Percentiles rank a stretch among this genome's conserved stretches.
These are phyloP conservation scores for Raja brachyura DNA, from an alignment of 2,113 vertebrate species.

Conservation along the genomic window DNA sequence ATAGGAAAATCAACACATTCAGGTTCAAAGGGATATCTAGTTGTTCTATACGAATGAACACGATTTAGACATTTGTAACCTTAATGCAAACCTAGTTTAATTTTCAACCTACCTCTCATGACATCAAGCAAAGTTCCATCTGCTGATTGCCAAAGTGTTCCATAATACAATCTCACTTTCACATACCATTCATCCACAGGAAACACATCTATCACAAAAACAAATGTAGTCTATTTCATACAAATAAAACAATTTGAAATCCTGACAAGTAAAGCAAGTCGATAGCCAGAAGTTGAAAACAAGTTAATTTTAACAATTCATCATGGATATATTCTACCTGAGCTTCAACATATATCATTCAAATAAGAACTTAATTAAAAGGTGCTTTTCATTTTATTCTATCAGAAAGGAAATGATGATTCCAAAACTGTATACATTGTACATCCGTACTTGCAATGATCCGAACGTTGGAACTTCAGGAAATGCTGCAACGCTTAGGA, in stretches of 20 bases:
- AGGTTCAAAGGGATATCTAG: neutral
- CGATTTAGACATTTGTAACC: neutral
- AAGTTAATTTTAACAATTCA: neutral
- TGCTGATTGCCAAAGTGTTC: neutral
- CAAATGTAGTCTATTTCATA: neutral
- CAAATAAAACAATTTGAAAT: neutral
- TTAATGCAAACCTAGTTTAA: neutral
- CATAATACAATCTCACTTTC: neutral
- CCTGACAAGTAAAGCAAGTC: neutral
- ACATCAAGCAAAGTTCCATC: constrained; percentile 26
- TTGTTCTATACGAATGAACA: neutral
- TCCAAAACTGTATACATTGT: neutral
- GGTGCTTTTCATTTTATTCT: neutral
- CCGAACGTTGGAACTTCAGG: neutral
- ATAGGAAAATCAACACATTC: neutral
- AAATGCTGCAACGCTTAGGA: neutral
- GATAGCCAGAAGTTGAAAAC: neutral
- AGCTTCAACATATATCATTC: neutral
- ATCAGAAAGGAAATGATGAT: neutral
- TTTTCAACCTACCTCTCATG: constrained; percentile 25
- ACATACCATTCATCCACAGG: constrained; percentile 5
- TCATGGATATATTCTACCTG: neutral
- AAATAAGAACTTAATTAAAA: neutral
- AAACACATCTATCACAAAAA: neutral
- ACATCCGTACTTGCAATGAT: neutral